phyloP scores from a whole-genome alignment of 2,113 vertebrate genomes.

The Bubalus kerabau region DNA sequence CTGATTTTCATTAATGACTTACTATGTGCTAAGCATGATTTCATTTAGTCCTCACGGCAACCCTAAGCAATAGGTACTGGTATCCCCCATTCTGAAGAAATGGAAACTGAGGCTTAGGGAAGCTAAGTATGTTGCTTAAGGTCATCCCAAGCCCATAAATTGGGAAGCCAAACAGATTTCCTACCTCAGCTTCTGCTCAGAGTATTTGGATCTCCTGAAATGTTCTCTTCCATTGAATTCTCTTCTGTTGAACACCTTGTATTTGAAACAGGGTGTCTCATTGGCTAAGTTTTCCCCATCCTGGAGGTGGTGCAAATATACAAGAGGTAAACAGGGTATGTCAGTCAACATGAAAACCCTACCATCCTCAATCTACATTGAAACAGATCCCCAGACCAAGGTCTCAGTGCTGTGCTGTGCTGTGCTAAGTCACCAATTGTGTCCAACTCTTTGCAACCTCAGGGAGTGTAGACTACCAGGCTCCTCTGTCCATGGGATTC shows the following conservation, averaged over 20 bases:
- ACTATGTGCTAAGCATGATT: neutral
- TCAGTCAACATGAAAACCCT: neutral
- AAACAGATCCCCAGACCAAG: neutral
- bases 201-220: neutral
- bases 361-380: neutral
- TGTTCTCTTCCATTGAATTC: neutral
- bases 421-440: neutral
- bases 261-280: neutral
- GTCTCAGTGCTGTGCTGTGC: neutral
- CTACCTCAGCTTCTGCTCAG: neutral
- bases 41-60: neutral
- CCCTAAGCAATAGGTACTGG: no score
- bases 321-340: accelerated
- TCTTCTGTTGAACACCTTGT: neutral
- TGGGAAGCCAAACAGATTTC: neutral
- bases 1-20: neutral
- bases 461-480: neutral
- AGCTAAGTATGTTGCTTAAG: neutral
- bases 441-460: neutral
- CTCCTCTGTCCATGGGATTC: neutral
- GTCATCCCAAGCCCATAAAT: neutral
- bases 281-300: neutral
- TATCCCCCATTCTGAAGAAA: neutral
- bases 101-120: neutral
- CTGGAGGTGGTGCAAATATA: neutral